Base-by-base conservation (phyloP, 2,888 invertebrate genomes). In the Kryphioiulus occultus region DNA sequence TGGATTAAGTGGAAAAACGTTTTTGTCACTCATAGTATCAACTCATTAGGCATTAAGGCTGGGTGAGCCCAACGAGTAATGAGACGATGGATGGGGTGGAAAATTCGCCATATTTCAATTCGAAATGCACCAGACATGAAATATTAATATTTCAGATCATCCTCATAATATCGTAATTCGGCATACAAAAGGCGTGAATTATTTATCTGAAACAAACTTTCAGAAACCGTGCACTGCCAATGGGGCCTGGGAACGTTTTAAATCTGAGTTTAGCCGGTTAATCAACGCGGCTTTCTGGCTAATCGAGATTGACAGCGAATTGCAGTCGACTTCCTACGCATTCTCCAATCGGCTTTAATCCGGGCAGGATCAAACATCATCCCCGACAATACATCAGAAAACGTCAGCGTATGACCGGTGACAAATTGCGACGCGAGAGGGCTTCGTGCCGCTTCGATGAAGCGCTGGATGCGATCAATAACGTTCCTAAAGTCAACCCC, bases 11-110 rank as follows among this genome's bases (percentile, higher is more conserved):
- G 26, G n/a, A 26, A 47, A 68, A 68, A 68, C 68, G 68, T 26
- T 68, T 68, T 68, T 68, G 68, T 68, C 68, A 68, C 26, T 68
- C 68, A 68, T 68, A 22, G 68, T 68, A 68, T 68, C 68, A 68
- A 68, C 68, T 68, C 68, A 68, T 68, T 68, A 68, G 68, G 68
- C 22, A 68, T 68, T 68, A 68, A 68, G 68, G 26, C 68, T 26
- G 68, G 10, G n/a, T 26, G 68, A 68, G 68, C 26, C 68, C 22
- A 10, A 26, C 10, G 68, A 68, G 26, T 68, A 68, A 68, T 68
- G 68, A 5, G 68, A 26, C 7, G 68, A 68, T 7, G 22, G 26
- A 59, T n/a, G 1, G n/a, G 9, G 39, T 4, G 59, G 59, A 59
- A n/a, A 26, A 68, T 68, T 1, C 42, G 42, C 42, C 2, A 47